phyloP scores from a whole-genome alignment of 2,888 invertebrate species.

The Hedya salicella region DNA sequence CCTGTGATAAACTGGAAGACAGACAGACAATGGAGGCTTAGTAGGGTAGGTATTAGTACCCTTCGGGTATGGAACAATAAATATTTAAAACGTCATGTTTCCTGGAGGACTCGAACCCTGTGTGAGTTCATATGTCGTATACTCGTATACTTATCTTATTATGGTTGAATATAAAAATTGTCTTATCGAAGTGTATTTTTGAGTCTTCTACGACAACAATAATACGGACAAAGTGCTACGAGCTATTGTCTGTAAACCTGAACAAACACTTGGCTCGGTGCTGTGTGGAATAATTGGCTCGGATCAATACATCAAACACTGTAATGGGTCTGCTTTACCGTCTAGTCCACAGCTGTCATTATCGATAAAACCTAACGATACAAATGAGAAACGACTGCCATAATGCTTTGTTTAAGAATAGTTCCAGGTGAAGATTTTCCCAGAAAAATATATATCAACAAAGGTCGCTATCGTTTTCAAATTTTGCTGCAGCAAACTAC shows the following conservation, averaged over 20 bases:
- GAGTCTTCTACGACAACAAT: no score
- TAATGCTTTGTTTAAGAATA: conserved; percentile 8
- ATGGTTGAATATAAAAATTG: no score
- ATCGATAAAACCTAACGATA: conserved; percentile 23
- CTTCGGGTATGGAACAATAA: no score
- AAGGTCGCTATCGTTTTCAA: background rate
- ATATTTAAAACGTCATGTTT: no score
- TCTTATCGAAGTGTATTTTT: no score
- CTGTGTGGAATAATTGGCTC: conserved; percentile 29
- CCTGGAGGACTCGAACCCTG: no score
- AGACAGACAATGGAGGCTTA: no score
- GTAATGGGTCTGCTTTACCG: conserved; percentile 31
- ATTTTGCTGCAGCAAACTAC: background rate
- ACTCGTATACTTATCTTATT: no score
- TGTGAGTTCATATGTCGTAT: no score
- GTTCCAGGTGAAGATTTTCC: background rate
- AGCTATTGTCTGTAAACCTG: conserved; percentile 17
- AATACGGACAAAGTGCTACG: no score
- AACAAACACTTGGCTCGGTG: conserved; percentile 31
- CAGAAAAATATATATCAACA: background rate
- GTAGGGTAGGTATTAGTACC: no score
- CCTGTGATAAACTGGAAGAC: no score
- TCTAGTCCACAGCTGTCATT: conserved; percentile 28
- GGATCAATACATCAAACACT: conserved; percentile 41
- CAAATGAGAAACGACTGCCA: conserved; percentile 22